Evolutionary conservation across 1,140 invertebrate genomes (phyloP).

Genomic region (Drosophila simulans): DNA sequence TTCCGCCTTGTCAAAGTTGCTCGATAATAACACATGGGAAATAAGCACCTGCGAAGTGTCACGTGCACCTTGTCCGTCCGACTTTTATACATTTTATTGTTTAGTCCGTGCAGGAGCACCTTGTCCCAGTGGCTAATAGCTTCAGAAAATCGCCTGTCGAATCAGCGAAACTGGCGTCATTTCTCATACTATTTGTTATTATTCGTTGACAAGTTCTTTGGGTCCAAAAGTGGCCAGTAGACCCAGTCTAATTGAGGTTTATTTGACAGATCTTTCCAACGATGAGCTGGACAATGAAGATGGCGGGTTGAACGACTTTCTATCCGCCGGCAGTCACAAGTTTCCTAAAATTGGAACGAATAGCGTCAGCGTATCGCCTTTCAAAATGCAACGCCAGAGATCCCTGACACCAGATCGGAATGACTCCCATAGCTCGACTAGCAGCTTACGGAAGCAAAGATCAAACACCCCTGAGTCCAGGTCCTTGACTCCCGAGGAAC

Average conservation of each 20-base stretch:
- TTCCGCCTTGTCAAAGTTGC: too few species aligned
- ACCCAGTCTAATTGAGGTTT: neutral
- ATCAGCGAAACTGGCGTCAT: too few species aligned
- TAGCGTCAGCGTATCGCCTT: conserved; percentile 63
- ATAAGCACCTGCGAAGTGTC: too few species aligned
- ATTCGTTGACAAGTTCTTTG: too few species aligned
- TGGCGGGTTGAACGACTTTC: conserved; percentile 68
- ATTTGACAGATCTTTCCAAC: conserved; percentile 77
- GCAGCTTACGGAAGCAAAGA: conserved; percentile 77
- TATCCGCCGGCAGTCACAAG: conserved; percentile 69
- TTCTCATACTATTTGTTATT: too few species aligned
- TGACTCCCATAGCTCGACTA: conserved; percentile 78
- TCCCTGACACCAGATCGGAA: conserved; percentile 81
- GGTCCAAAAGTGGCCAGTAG: neutral
- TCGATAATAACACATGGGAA: too few species aligned
- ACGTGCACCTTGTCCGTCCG: too few species aligned
- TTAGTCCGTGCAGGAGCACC: too few species aligned
- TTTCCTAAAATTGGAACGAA: conserved; percentile 45
- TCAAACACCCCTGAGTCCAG: conserved; percentile 82
- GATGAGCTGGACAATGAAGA: conserved; percentile 83
- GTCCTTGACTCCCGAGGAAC: conserved; percentile 78
- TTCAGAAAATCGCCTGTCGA: neutral
- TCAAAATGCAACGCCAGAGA: conserved; percentile 73
- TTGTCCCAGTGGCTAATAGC: too few species aligned
- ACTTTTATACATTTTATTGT: too few species aligned